Evolutionary conservation across 2,888 invertebrate genomes (phyloP).

Genomic region (Craniophora ligustri): DNA sequence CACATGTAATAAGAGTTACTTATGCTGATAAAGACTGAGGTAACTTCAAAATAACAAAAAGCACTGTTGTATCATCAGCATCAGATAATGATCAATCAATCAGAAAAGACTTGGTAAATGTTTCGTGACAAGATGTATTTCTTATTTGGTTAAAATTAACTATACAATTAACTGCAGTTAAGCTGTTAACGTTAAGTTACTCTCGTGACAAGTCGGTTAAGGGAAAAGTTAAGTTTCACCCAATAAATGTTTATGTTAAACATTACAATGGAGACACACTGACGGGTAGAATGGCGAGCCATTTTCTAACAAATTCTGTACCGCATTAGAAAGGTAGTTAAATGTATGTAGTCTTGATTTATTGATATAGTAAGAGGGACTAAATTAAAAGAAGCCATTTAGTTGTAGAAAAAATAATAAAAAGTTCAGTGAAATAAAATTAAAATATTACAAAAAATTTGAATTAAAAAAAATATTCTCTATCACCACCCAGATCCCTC

Average conservation of each 20-base stretch:
- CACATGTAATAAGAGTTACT: too few relatives aligned
- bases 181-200: constrained; percentile 43
- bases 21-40: background rate
- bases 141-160: constrained; percentile 48
- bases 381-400: too few relatives aligned
- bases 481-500: too few relatives aligned
- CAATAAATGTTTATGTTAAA: constrained; percentile 47
- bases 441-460: too few relatives aligned
- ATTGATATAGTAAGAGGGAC: too few relatives aligned
- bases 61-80: constrained; percentile 14
- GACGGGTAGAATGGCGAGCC: background rate
- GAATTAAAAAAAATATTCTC: too few relatives aligned
- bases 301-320: background rate
- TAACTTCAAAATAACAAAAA: background rate
- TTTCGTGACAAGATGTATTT: constrained; percentile 27
- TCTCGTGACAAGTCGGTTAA: constrained; percentile 50
- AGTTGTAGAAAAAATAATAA: too few relatives aligned
- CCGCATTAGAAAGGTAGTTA: too few relatives aligned
- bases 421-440: too few relatives aligned
- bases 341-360: too few relatives aligned
- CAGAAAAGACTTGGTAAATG: constrained; percentile 19
- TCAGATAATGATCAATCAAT: constrained; percentile 32
- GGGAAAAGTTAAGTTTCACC: constrained; percentile 53
- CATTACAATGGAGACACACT: constrained; percentile 25
- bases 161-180: constrained; percentile 43